Conservation (phyloP, 2,797 vertebrate species). For the Darevskia nairensis region DNA sequence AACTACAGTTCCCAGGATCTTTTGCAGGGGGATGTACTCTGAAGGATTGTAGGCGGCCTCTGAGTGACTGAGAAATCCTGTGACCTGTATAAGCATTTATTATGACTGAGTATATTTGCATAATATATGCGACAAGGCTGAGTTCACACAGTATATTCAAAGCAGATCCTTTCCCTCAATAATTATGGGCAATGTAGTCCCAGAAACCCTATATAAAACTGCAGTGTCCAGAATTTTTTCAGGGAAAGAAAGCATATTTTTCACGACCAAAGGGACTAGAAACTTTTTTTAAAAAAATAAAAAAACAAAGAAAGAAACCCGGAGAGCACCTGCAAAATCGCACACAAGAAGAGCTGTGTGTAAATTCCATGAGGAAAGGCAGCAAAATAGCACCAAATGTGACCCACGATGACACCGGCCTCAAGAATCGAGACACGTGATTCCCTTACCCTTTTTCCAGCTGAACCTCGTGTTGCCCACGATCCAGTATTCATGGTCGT, state of each 20-base stretch:
- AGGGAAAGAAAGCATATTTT: too few species aligned
- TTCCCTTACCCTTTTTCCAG: constrained; percentile 91
- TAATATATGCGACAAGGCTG: not conserved
- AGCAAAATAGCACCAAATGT: not conserved
- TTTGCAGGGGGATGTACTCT: too few species aligned
- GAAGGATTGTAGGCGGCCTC: too few species aligned
- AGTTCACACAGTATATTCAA: too few species aligned
- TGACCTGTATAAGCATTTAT: not conserved
- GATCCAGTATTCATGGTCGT: constrained; percentile 96
- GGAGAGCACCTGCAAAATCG: not conserved
- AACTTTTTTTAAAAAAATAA: not conserved
- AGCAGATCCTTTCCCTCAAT: too few species aligned
- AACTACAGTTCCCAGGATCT: too few species aligned
- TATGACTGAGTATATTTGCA: not conserved
- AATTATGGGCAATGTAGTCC: too few species aligned
- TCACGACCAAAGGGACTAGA: not conserved
- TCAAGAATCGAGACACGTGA: fast-evolving
- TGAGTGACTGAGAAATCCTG: not conserved
- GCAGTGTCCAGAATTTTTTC: too few species aligned
- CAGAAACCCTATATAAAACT: too few species aligned
- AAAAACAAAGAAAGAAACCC: not conserved
- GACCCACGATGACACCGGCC: too few species aligned
- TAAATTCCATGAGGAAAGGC: not conserved
- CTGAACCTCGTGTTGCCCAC: constrained; percentile 96
- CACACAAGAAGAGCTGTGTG: not conserved